Conservation (phyloP, 2,888 invertebrate species). For the Drosophila heteroneura region DNA sequence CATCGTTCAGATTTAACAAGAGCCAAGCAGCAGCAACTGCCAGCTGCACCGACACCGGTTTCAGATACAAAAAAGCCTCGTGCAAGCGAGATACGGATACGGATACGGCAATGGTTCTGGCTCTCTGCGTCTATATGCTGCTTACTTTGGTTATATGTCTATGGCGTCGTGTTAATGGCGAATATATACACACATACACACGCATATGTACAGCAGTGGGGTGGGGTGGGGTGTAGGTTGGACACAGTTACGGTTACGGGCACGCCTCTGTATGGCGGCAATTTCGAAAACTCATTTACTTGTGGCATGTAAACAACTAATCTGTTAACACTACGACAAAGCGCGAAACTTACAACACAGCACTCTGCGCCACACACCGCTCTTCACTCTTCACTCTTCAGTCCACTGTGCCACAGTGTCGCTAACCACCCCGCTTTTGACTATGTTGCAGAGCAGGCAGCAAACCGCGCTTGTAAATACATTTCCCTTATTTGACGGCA, state of each 20-base stretch:
- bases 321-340: conserved; percentile 84
- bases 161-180: conserved; percentile 27
- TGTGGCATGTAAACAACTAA: conserved; percentile 85
- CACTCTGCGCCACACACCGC: conserved; percentile 19
- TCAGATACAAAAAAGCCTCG: conserved; percentile 58
- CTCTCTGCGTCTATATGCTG: conserved; percentile 10
- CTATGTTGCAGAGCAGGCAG: conserved; percentile 43
- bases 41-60: conserved; percentile 68
- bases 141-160: conserved; percentile 1
- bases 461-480: conserved; percentile 69
- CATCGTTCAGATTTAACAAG: conserved; percentile 83
- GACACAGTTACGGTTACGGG: conserved; percentile 29
- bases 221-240: neutral
- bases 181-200: conserved; percentile 15
- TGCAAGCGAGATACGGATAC: conserved; percentile 51
- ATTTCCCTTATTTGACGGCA: conserved; percentile 69
- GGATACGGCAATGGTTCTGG: conserved; percentile 34
- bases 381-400: neutral
- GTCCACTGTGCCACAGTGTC: neutral
- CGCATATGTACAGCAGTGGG: conserved; percentile 16
- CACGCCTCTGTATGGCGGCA: conserved; percentile 71
- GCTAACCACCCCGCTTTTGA: conserved; percentile 4
- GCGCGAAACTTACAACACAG: conserved; percentile 55
- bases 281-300: conserved; percentile 84
- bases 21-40: conserved; percentile 60